Evolutionary conservation across 2,797 vertebrate species (phyloP).

Genomic region (Smutsia gigantea): DNA sequence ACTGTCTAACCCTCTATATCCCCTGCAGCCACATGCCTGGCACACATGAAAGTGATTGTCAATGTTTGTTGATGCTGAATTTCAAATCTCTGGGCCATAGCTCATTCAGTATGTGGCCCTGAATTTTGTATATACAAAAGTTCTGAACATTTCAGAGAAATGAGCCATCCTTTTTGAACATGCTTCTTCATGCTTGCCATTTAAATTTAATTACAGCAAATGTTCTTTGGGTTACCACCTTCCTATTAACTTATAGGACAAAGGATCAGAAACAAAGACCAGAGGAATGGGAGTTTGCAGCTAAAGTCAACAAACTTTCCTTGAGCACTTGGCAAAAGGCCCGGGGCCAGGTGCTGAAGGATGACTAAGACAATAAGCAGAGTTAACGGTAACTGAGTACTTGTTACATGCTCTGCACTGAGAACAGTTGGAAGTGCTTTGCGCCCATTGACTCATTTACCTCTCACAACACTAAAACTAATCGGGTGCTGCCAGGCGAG

Average conservation of each 20-base stretch:
- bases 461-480: background rate
- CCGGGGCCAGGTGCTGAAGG: background rate
- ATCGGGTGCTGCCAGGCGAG: rapidly evolving
- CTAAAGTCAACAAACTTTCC: background rate
- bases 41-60: background rate
- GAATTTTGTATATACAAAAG: background rate
- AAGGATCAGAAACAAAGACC: background rate
- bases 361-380: background rate
- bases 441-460: rapidly evolving
- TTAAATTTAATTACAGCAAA: background rate
- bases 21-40: background rate
- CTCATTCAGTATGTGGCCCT: background rate
- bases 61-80: background rate
- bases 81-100: background rate
- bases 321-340: background rate
- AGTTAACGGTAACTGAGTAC: background rate
- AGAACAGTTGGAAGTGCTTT: background rate
- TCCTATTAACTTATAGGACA: background rate
- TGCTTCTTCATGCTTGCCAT: background rate
- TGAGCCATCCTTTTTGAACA: background rate
- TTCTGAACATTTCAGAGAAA: background rate
- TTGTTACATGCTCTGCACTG: background rate
- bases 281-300: background rate
- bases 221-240: background rate
- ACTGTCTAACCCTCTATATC: background rate